Evolutionary conservation across 2,113 vertebrate genomes (phyloP).

Genomic region (Lophius piscatorius): DNA sequence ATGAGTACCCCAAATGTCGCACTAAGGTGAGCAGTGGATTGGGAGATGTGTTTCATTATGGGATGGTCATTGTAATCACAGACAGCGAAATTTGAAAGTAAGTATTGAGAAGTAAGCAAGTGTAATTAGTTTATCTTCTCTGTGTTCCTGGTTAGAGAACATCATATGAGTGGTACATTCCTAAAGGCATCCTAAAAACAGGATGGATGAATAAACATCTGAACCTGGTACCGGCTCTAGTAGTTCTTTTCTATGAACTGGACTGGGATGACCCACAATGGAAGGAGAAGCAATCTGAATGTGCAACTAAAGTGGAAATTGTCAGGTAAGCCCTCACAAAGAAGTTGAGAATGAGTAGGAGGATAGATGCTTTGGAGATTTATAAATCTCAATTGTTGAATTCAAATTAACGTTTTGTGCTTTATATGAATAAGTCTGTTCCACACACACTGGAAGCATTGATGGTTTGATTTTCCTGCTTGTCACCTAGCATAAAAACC

Average conservation of each 20-base stretch:
- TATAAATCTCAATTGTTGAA: too few relatives aligned
- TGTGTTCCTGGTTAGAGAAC: conserved; percentile 82
- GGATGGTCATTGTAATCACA: too few relatives aligned
- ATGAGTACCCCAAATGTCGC: conserved; percentile 97
- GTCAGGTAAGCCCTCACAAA: conserved; percentile 83
- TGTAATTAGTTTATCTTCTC: too few relatives aligned
- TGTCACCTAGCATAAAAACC: too few relatives aligned
- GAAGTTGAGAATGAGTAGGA: neutral
- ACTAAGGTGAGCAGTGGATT: conserved; percentile 85
- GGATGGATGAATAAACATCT: conserved; percentile 99
- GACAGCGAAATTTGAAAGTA: too few relatives aligned
- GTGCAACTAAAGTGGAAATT: conserved; percentile 96
- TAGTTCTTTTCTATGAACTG: conserved; percentile 96
- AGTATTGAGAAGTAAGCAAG: too few relatives aligned
- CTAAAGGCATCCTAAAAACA: conserved; percentile 97
- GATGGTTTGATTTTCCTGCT: too few relatives aligned
- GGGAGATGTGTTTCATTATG: neutral
- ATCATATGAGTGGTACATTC: conserved; percentile 98
- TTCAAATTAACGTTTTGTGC: too few relatives aligned
- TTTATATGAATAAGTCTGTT: too few relatives aligned
- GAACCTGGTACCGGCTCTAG: conserved; percentile 94
- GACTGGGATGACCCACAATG: conserved; percentile 98
- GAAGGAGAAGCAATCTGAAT: conserved; percentile 97
- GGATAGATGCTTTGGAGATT: neutral
- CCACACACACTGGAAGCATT: too few relatives aligned